Conservation (phyloP, 1,140 invertebrate species). For the Brachionus paranguensis region DNA sequence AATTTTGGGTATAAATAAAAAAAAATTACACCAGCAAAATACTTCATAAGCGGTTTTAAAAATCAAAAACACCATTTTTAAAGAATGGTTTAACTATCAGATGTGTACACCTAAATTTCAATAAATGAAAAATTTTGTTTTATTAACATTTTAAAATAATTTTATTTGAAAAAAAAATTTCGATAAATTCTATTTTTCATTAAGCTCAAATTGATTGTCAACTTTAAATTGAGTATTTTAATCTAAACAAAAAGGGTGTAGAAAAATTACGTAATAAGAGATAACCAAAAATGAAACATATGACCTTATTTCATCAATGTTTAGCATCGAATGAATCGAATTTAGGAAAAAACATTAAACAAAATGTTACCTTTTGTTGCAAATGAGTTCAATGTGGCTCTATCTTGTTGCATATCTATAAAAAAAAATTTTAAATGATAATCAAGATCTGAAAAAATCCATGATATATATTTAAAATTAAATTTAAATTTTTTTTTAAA, state of each 20-base stretch:
- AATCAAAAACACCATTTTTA: no score
- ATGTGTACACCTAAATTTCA: no score
- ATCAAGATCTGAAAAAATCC: neutral
- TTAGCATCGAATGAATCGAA: neutral
- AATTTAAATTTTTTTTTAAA: neutral
- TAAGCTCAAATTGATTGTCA: no score
- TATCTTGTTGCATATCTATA: conserved; percentile 7
- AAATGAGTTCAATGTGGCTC: neutral
- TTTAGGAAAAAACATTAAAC: neutral
- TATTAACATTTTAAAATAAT: no score
- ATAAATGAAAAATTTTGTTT: no score
- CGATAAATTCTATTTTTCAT: no score
- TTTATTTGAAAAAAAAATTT: no score
- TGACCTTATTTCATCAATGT: neutral
- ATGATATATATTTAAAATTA: neutral
- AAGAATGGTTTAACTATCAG: no score
- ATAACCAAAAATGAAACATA: neutral
- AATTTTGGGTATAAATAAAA: no score
- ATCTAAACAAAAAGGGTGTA: neutral
- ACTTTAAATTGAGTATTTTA: neutral
- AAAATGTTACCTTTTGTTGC: conserved; percentile 12
- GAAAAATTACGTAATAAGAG: neutral
- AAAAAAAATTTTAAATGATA: neutral
- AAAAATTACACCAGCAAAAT: no score
- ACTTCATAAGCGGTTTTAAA: no score